Evolutionary conservation across 2,888 invertebrate genomes (phyloP).

Genomic region (Caenorhabditis sp.): DNA sequence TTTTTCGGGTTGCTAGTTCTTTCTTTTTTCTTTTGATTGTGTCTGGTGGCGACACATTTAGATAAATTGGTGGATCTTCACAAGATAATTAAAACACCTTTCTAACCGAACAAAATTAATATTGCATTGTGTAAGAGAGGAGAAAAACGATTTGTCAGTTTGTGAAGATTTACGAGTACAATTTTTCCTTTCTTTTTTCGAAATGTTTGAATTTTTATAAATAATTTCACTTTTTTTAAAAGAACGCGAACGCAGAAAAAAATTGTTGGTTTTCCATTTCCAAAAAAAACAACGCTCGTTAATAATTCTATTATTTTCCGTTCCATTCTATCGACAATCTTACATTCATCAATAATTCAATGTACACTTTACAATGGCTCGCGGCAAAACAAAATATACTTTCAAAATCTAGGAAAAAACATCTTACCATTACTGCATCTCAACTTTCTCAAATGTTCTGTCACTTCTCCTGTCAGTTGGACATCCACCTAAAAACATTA

Average conservation of each 20-base stretch:
- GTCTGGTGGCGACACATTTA: neutral
- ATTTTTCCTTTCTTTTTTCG: too few species aligned
- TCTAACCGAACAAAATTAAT: too few species aligned
- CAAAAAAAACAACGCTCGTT: neutral
- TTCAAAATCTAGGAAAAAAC: neutral
- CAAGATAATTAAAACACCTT: neutral
- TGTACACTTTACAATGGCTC: neutral
- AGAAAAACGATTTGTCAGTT: too few species aligned
- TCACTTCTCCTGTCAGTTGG: slow-evolving; percentile 53
- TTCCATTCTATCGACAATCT: neutral
- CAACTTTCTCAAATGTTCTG: slow-evolving; percentile 50
- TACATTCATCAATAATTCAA: neutral
- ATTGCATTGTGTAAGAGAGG: too few species aligned
- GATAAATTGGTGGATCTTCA: neutral
- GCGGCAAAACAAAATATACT: neutral
- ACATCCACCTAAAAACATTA: slow-evolving; percentile 41
- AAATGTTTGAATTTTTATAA: too few species aligned
- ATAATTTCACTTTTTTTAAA: too few species aligned
- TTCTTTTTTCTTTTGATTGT: neutral
- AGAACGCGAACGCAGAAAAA: too few species aligned
- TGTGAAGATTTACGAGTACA: too few species aligned
- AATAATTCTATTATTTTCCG: neutral
- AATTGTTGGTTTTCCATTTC: neutral
- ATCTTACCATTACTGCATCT: slow-evolving; percentile 29
- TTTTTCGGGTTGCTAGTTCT: neutral